Conservation (phyloP, 2,888 invertebrate genomes). For the Agrochola circellaris region DNA sequence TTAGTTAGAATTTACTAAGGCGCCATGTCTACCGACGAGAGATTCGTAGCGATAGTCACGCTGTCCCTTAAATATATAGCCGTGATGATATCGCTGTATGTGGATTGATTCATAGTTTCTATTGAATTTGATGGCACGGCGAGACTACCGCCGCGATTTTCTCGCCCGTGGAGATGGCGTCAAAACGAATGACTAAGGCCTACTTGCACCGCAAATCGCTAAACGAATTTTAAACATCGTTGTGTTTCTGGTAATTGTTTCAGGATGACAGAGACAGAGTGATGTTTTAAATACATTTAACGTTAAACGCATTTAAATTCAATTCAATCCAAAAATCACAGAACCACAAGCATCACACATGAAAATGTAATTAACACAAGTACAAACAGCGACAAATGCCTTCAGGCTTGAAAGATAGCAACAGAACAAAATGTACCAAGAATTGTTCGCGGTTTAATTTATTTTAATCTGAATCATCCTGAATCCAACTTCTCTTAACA, state of each 20-base stretch:
- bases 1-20: not conserved
- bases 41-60: too few species aligned
- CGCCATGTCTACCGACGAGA: too few species aligned
- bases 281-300: not conserved
- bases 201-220: not conserved
- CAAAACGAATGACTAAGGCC: not conserved
- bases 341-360: constrained; percentile 13
- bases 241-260: not conserved
- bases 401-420: constrained; percentile 44
- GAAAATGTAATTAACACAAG: constrained; percentile 38
- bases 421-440: constrained; percentile 49
- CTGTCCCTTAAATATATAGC: too few species aligned
- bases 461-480: constrained; percentile 64
- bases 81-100: too few species aligned
- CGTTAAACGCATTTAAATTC: not conserved
- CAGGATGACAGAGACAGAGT: not conserved
- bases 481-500: constrained; percentile 53
- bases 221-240: not conserved
- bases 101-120: too few species aligned
- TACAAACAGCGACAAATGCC: constrained; percentile 43
- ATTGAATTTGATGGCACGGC: too few species aligned
- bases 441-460: constrained; percentile 59
- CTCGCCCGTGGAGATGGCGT: too few species aligned
- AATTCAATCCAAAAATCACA: not conserved
- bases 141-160: too few species aligned